Percentiles rank a stretch among this genome's conserved stretches.
These are phyloP conservation scores for Phocoena sinus DNA, from an alignment of 2,113 vertebrate species.

Conservation along the genomic window DNA sequence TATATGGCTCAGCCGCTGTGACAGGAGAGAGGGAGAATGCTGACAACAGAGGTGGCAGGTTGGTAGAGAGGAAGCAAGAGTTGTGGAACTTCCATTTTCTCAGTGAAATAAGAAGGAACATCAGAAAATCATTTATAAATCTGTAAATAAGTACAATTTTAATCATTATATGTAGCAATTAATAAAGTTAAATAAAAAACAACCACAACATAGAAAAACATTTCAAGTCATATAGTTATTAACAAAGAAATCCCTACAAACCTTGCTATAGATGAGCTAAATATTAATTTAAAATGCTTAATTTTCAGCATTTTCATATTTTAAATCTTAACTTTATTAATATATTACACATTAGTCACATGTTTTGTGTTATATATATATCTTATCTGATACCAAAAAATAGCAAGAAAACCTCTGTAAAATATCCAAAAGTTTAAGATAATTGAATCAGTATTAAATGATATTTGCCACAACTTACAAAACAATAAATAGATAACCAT, in stretches of 20 bases:
- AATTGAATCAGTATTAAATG: neutral
- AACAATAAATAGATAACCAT: neutral
- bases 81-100: neutral
- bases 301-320: neutral
- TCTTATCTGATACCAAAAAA: neutral
- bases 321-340: neutral
- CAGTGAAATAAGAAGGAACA: neutral
- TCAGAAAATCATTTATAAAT: neutral
- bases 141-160: neutral
- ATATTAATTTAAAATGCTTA: neutral
- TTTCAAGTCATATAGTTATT: neutral
- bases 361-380: neutral
- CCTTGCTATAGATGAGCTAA: neutral
- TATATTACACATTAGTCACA: neutral
- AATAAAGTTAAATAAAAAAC: neutral
- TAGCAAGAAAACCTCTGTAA: neutral
- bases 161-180: neutral
- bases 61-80: neutral
- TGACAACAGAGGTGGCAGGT: neutral
- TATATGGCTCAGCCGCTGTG: no score
- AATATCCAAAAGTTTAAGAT: constrained; percentile 1
- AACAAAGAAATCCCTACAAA: neutral
- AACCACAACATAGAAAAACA: neutral
- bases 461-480: constrained; percentile 20
- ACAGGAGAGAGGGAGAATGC: neutral